These are phyloP conservation scores for Coendou prehensilis DNA, from an alignment of 2,797 vertebrate species.

Conservation along the genomic window DNA sequence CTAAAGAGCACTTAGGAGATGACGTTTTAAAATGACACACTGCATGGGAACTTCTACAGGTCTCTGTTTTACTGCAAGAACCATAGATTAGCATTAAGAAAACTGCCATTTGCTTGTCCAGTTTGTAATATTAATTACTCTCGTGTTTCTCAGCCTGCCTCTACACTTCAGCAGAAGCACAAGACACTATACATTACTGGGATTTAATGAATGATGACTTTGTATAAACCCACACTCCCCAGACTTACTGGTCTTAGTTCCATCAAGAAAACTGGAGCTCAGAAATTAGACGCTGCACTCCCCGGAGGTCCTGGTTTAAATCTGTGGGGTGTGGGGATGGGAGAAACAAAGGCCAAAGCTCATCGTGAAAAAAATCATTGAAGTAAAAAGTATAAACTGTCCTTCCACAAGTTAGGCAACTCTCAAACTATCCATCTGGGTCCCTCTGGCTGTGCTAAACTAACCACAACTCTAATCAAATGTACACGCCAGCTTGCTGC, in stretches of 20 bases:
- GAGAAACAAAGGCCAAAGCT: conserved; percentile 2
- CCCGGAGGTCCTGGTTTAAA: neutral
- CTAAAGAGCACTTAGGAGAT: conserved; percentile 44
- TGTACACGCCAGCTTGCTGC: neutral
- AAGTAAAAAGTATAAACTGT: neutral
- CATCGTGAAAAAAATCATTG: neutral
- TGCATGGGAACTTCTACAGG: conserved; percentile 53
- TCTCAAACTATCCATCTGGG: neutral
- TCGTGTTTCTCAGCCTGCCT: conserved; percentile 39
- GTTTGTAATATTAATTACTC: conserved; percentile 65
- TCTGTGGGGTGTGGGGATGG: rapidly evolving
- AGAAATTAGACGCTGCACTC: neutral
- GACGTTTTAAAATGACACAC: conserved; percentile 62
- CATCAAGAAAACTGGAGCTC: neutral
- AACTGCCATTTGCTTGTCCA: conserved; percentile 57
- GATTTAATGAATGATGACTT: neutral
- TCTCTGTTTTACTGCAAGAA: conserved; percentile 35
- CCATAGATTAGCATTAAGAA: conserved; percentile 49
- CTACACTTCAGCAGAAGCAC: conserved; percentile 46
- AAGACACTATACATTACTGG: rapidly evolving
- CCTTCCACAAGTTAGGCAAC: conserved; percentile 38
- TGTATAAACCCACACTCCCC: neutral
- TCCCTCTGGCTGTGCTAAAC: conserved; percentile 64
- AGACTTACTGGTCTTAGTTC: conserved; percentile 51
- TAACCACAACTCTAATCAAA: conserved; percentile 72